These are phyloP conservation scores for Periophthalmus modestus DNA, from an alignment of 2,113 vertebrate species.

Conservation along the genomic window DNA sequence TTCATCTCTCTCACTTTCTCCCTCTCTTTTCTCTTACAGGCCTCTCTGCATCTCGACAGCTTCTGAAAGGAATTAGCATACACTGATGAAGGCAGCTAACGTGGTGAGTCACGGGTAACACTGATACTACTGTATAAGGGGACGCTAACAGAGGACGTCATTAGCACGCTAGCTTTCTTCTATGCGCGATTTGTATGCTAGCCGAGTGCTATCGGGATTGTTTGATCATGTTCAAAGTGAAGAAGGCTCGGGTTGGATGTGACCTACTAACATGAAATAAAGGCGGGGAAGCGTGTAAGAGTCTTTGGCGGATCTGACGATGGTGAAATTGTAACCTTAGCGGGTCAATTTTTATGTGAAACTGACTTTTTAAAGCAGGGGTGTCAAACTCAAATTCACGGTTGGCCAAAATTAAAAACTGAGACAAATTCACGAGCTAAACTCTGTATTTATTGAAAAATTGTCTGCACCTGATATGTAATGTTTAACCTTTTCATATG, in stretches of 20 bases:
- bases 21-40: neutral
- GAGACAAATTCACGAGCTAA: too few relatives aligned
- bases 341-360: neutral
- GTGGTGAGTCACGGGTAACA: neutral
- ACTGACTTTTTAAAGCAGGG: too few relatives aligned
- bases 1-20: neutral
- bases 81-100: conserved; percentile 2
- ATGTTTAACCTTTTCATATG: too few relatives aligned
- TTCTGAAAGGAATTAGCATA: conserved; percentile 6
- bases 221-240: conserved; percentile 13
- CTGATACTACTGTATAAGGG: neutral
- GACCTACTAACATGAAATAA: conserved; percentile 24
- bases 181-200: neutral
- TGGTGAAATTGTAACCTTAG: neutral
- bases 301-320: conserved; percentile 24
- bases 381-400: too few relatives aligned
- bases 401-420: too few relatives aligned
- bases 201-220: neutral
- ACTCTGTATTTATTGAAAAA: too few relatives aligned
- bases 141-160: neutral
- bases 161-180: neutral
- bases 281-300: conserved; percentile 24
- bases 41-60: neutral
- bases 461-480: too few relatives aligned
- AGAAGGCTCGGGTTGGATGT: conserved; percentile 21